Evolutionary conservation across 35 echinoderm and acorn worm species (phyloP).

Genomic region (Apostichopus parvimensis): DNA sequence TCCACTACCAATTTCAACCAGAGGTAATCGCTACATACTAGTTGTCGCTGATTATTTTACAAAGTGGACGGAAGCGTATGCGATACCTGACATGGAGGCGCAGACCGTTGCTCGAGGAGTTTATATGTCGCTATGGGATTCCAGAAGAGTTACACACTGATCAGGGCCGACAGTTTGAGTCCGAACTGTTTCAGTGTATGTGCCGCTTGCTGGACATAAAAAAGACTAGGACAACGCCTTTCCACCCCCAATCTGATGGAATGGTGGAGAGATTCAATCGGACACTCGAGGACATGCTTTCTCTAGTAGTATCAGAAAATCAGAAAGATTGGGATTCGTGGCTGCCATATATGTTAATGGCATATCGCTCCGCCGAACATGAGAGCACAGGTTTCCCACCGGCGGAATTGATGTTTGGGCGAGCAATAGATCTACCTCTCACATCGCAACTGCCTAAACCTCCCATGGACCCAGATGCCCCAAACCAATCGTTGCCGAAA

Average conservation of each 20-base stretch:
- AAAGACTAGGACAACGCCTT: background rate
- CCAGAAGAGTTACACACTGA: background rate
- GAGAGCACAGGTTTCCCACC: constrained; percentile 56
- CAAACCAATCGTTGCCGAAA: background rate
- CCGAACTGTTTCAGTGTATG: background rate
- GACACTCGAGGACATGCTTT: background rate
- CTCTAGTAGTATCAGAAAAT: background rate
- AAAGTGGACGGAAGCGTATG: constrained; percentile 11
- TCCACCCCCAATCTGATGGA: constrained; percentile 1
- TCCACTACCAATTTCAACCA: too few species aligned
- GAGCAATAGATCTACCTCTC: constrained; percentile 39
- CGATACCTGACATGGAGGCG: constrained; percentile 65
- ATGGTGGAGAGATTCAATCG: background rate
- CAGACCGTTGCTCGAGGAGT: constrained; percentile 65
- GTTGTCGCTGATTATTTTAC: too few species aligned
- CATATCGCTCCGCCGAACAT: constrained; percentile 32
- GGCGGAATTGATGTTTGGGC: constrained; percentile 54
- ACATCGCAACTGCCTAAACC: background rate
- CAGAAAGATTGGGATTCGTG: constrained; percentile 50
- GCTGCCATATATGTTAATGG: constrained; percentile 41
- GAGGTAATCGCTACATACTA: too few species aligned
- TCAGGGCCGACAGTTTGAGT: constrained; percentile 1
- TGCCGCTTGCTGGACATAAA: background rate
- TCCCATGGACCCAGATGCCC: background rate
- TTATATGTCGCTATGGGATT: constrained; percentile 44